These are phyloP conservation scores for Sclerodermus sp. DNA, from an alignment of 2,888 invertebrate genomes.

Conservation along the genomic window DNA sequence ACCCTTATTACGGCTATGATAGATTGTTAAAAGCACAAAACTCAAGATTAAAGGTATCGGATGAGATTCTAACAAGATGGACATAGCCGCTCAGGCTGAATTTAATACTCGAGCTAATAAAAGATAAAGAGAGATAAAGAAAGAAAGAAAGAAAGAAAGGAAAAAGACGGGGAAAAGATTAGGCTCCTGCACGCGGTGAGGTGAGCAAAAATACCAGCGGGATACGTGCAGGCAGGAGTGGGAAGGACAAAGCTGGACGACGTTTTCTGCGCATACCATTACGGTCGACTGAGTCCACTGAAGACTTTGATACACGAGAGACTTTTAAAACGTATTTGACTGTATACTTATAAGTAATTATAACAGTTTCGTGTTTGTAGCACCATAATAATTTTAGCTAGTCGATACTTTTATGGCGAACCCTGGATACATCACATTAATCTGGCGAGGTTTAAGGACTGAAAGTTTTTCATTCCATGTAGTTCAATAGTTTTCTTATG, in stretches of 20 bases:
- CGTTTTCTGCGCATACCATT: neutral
- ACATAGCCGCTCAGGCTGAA: too few species aligned
- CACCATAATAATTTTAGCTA: conserved; percentile 44
- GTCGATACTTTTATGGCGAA: conserved; percentile 42
- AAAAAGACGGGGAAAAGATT: neutral
- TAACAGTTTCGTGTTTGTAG: conserved; percentile 40
- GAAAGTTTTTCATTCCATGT: too few species aligned
- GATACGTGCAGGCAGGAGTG: too few species aligned
- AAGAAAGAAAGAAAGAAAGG: neutral
- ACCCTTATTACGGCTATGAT: conserved; percentile 10
- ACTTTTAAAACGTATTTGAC: conserved; percentile 29
- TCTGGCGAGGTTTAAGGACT: too few species aligned
- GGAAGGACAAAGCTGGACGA: neutral
- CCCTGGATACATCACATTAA: conserved; percentile 14
- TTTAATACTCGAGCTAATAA: too few species aligned
- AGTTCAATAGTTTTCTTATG: too few species aligned
- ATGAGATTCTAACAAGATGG: too few species aligned
- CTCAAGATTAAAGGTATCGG: too few species aligned
- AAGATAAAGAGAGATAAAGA: too few species aligned
- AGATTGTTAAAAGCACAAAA: conserved; percentile 27
- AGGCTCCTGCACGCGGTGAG: too few species aligned
- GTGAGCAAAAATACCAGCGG: too few species aligned
- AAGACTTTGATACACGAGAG: conserved; percentile 28
- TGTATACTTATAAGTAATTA: conserved; percentile 38
- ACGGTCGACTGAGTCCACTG: conserved; percentile 1